Evolutionary conservation across 2,888 invertebrate genomes (phyloP).

Genomic region (Nomada goodeniana): DNA sequence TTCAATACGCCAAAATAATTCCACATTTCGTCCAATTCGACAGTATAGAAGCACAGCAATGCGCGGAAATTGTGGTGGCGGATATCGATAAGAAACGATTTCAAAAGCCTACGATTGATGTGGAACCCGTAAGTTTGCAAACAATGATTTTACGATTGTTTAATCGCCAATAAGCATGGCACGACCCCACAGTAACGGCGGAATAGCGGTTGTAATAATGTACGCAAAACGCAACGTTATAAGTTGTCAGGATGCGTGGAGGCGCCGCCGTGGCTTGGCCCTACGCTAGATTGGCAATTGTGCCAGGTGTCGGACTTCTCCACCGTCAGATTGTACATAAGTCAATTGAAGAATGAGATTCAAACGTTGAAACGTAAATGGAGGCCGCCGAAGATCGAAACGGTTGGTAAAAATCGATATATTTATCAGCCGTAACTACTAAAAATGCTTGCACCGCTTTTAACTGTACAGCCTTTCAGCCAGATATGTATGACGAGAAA

Average conservation of each 20-base stretch:
- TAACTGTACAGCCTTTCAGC: conserved; percentile 77
- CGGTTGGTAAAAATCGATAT: conserved; percentile 56
- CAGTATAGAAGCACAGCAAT: conserved; percentile 80
- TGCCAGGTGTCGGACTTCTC: conserved; percentile 89
- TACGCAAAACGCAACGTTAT: conserved; percentile 27
- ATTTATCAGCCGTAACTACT: not conserved
- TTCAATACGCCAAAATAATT: not conserved
- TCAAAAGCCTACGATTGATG: conserved; percentile 70
- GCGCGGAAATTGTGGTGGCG: conserved; percentile 78
- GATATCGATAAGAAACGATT: conserved; percentile 73
- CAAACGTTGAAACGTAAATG: conserved; percentile 66
- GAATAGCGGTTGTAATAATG: not conserved
- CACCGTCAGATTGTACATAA: conserved; percentile 86
- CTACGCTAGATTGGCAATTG: conserved; percentile 88
- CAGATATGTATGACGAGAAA: conserved; percentile 82
- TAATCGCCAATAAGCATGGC: not conserved
- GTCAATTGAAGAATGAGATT: conserved; percentile 75
- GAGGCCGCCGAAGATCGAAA: conserved; percentile 42
- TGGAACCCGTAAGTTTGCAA: conserved; percentile 72
- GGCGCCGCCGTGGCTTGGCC: conserved; percentile 84
- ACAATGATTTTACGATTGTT: not conserved
- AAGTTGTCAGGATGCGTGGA: conserved; percentile 84
- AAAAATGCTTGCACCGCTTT: not conserved
- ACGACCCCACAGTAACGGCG: not conserved
- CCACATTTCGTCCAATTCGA: not conserved